These are phyloP conservation scores for Potamarius usumacintae DNA, from an alignment of 2,113 vertebrate species.

Conservation along the genomic window DNA sequence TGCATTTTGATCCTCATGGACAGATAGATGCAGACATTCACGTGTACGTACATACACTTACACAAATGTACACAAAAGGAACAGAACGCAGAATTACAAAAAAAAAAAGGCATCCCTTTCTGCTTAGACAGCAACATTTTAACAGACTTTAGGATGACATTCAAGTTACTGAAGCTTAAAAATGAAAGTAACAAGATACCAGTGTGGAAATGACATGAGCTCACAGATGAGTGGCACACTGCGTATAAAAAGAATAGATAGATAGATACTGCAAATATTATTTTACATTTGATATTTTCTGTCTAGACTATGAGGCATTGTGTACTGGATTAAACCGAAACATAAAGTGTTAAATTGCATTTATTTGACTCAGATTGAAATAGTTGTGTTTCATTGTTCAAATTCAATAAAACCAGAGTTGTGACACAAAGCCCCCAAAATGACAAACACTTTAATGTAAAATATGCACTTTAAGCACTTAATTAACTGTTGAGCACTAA, in stretches of 20 bases:
- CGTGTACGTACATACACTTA: background rate
- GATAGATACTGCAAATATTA: background rate
- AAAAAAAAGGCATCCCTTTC: background rate
- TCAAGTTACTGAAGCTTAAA: background rate
- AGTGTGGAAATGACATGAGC: background rate
- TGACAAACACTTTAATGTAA: background rate
- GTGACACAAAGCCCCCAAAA: background rate
- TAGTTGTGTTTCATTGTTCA: background rate
- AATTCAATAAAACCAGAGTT: background rate
- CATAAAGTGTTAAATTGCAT: background rate
- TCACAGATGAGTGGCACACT: background rate
- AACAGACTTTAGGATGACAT: background rate
- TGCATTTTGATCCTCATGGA: background rate
- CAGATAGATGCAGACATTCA: background rate
- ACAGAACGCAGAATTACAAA: background rate
- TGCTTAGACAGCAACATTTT: background rate
- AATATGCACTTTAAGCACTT: slow-evolving; percentile 19
- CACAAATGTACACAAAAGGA: background rate
- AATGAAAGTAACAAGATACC: background rate
- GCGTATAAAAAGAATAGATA: background rate
- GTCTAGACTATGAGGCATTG: background rate
- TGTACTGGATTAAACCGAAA: background rate
- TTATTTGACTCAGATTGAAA: background rate
- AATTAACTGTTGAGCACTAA: background rate
- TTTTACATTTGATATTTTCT: background rate